Percentiles rank a stretch among this genome's conserved stretches.
Conservation (phyloP, 2,797 vertebrate species). For the Sebastes diaconus region DNA sequence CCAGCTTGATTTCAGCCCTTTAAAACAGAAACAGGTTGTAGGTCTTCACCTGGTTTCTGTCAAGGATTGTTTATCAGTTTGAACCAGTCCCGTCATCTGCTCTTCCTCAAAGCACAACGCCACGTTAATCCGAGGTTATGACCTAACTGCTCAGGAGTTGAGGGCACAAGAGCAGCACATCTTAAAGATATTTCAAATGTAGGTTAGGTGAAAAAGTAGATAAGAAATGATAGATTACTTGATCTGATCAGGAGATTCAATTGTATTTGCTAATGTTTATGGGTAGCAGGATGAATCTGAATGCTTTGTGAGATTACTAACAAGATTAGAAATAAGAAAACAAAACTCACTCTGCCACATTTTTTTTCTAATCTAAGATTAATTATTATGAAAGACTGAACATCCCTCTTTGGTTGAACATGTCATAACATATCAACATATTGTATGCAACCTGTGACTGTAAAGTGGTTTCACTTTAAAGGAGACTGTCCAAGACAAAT, state of each 20-base stretch:
- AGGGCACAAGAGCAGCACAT: constrained; percentile 18
- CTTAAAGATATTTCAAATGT: constrained; percentile 15
- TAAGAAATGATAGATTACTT: neutral
- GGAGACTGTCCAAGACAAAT: neutral
- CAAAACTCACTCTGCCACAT: neutral
- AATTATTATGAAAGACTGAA: neutral
- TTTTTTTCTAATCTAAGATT: neutral
- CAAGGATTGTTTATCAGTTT: constrained; percentile 37
- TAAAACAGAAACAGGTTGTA: constrained; percentile 44
- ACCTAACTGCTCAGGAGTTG: constrained; percentile 4
- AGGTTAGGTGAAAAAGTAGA: neutral
- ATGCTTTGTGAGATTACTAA: neutral
- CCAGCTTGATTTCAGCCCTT: constrained; percentile 14
- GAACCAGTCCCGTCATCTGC: constrained; percentile 23
- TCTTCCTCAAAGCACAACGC: constrained; percentile 39
- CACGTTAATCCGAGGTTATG: constrained; percentile 48
- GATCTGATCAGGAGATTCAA: neutral
- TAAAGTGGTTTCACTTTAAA: neutral
- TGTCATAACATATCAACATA: neutral
- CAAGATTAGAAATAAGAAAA: neutral
- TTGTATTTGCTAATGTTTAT: neutral
- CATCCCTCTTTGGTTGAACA: neutral
- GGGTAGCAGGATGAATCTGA: neutral
- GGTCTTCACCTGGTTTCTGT: constrained; percentile 44
- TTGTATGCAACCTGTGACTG: neutral